Evolutionary conservation across 2,888 invertebrate species (phyloP).

Genomic region (Stenchaetothrips biformis): DNA sequence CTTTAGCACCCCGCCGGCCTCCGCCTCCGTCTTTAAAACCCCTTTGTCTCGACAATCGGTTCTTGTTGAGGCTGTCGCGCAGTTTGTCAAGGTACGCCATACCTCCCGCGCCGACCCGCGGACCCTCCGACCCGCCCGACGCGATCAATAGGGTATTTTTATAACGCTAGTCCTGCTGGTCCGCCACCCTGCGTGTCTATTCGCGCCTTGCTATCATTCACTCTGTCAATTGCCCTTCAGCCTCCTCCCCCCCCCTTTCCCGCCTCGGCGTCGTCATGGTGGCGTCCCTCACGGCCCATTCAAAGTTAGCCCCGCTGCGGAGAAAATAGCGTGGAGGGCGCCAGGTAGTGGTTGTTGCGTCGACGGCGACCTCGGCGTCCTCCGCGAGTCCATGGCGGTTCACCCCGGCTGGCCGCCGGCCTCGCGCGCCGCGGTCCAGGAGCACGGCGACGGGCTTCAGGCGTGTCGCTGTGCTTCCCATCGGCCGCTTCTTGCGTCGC

Average conservation of each 20-base stretch:
- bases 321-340: background rate
- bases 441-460: background rate
- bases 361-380: background rate
- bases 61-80: background rate
- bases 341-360: background rate
- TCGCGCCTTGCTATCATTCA: background rate
- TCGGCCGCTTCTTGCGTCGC: background rate
- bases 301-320: background rate
- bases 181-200: background rate
- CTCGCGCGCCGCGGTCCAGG: background rate
- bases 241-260: background rate
- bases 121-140: background rate
- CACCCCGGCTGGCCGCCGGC: background rate
- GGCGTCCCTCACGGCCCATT: background rate
- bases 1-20: background rate
- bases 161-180: background rate
- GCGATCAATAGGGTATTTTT: slow-evolving; percentile 1
- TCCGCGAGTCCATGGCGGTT: background rate
- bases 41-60: background rate
- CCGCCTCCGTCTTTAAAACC: background rate
- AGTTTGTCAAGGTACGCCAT: no score
- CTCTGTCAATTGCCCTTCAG: background rate
- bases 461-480: no score
- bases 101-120: no score
- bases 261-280: background rate